Conservation (phyloP, 2,113 vertebrate genomes). For the Laterallus jamaicensis region DNA sequence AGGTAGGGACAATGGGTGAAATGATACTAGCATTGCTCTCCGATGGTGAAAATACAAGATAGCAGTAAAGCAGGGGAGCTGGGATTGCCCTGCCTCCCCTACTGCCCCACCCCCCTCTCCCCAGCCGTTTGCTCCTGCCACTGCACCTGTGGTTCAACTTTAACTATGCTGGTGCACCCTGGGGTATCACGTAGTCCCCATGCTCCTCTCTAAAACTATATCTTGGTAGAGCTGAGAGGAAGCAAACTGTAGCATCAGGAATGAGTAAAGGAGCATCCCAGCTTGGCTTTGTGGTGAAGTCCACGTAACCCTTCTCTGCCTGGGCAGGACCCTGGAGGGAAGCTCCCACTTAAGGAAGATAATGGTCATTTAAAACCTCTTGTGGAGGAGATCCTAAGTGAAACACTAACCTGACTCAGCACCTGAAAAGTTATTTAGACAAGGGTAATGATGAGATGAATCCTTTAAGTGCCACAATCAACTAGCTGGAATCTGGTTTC, state of each 20-base stretch:
- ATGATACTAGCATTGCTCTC: not conserved
- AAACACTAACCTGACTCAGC: not conserved
- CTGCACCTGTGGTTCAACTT: not conserved
- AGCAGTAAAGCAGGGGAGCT: not conserved
- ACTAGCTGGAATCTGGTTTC: not conserved
- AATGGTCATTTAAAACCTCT: not conserved
- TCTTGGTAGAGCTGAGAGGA: not conserved
- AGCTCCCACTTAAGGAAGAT: not conserved
- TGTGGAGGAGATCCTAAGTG: not conserved
- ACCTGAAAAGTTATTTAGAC: constrained; percentile 36
- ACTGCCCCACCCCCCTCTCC: not conserved
- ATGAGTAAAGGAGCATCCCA: not conserved
- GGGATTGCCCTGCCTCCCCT: not conserved
- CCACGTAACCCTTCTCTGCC: too few relatives aligned
- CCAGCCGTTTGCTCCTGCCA: not conserved
- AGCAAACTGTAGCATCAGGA: not conserved
- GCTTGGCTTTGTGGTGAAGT: not conserved
- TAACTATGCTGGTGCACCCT: too few relatives aligned
- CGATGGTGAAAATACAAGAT: not conserved
- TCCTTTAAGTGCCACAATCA: constrained; percentile 44
- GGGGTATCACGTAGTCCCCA: not conserved
- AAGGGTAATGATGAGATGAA: not conserved
- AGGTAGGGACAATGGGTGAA: not conserved
- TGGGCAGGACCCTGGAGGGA: not conserved
- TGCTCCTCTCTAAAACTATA: not conserved